Base-by-base conservation (phyloP, 2,888 invertebrate species). In the Thumatha senex region DNA sequence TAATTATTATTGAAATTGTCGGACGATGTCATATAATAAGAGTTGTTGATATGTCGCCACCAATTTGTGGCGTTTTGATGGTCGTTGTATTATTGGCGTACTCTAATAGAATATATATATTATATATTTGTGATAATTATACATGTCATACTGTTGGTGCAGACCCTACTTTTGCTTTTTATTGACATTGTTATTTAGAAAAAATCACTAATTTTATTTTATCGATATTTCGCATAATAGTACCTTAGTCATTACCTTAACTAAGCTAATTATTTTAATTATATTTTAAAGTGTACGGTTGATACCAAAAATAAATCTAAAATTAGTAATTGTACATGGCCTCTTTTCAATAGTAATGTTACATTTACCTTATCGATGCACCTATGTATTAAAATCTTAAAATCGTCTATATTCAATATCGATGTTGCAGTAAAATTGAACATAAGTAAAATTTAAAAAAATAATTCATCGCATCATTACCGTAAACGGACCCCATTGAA, bases 31-130 rank as follows among this genome's bases (percentile, higher is more conserved):
- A 72, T 39, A 30, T 78, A 78, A 74, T 78, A 78, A 74, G 70
- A 75, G 64, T 86, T 86, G 84, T 89, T 89, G 82, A 83, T 72
- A 79, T 84, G 84, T 87, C 86, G 89, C 86, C 89, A 84, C 77
- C 70, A 76, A 75, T 80, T 74, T 67, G 72, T 82, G 85, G 84
- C 82, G 74, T 84, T 78, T 84, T 76, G 75, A 77, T 88, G 83
- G 86, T 86, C 70, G 76, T 79, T 85, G 82, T 87, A 77, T 81
- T 84, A 82, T 84, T 80, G 84, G 82, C 82, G 81, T 80, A 82
- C 67, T 83, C 78, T 79, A 72, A 72, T 70, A 72, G 75, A 74
- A 66, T 42, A 63, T 50, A 61, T 56, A 31, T 54, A 40, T 67
- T 67, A 61, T 64, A 62, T 70, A 66, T 61, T 67, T 67, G 88